Percentiles rank a stretch among this genome's conserved stretches.
These are phyloP conservation scores for Phaethon lepturus DNA, from an alignment of 2,113 vertebrate genomes.

Conservation along the genomic window DNA sequence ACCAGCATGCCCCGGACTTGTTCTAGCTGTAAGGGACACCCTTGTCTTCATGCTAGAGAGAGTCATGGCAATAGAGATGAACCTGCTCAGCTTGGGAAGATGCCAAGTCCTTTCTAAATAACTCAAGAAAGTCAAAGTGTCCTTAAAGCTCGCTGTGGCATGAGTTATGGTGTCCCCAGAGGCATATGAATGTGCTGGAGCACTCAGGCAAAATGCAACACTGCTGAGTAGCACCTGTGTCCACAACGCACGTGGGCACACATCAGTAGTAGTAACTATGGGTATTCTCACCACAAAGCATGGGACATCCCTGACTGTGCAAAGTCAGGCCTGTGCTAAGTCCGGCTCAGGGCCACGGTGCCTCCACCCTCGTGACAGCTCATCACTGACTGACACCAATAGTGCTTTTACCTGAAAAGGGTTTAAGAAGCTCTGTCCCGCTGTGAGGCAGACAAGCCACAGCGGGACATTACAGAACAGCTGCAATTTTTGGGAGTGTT, in stretches of 20 bases:
- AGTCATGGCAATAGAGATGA: neutral
- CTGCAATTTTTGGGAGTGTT: neutral
- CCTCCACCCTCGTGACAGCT: neutral
- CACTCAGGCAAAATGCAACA: neutral
- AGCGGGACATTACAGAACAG: neutral
- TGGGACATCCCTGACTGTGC: neutral
- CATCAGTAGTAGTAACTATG: neutral
- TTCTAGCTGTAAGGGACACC: neutral
- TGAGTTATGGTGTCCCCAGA: neutral
- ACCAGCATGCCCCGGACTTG: neutral
- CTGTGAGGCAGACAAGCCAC: neutral
- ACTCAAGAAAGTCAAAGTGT: neutral
- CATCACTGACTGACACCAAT: neutral
- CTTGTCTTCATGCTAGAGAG: neutral
- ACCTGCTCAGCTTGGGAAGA: neutral
- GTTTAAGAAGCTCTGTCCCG: neutral
- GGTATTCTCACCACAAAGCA: neutral
- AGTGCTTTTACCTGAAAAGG: neutral
- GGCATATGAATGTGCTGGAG: neutral
- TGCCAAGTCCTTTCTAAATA: neutral
- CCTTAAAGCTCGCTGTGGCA: neutral
- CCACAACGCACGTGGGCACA: neutral
- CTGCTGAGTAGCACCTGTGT: neutral
- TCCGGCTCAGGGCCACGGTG: neutral
- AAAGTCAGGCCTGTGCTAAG: neutral